Evolutionary conservation across 2,797 vertebrate genomes (phyloP), one percentile per base, ranked within the genome.

Genomic region (Capromys pilorides): DNA sequence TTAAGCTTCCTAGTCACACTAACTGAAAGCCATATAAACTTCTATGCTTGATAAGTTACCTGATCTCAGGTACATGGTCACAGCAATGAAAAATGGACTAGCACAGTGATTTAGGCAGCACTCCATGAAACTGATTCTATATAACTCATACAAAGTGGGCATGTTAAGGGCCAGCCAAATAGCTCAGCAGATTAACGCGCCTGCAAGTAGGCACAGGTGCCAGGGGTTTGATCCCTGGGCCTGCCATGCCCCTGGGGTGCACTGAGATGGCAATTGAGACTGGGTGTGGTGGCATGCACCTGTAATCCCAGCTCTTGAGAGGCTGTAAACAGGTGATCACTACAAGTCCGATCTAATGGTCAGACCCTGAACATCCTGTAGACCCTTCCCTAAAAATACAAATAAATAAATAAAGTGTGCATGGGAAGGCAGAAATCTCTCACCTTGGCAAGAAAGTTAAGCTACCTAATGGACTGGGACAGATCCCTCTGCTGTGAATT

Each of bases 401-500:
- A 45, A 45, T 45, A 45, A 45, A 45, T 45, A 45, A 45, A 45
- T 45, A 45, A 86, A 85, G 24, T 67, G 0, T 51, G 81, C 19
- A 41, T 22, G 28, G 28, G 64, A 84, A 78, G 64, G 71, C 31
- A 78, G 83, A n/a, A 88, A 92, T 86, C n/a, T 45, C 88, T 36
- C 57, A 49, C 21, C 33, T 39, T 10, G 36, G 33, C 4, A 94
- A 69, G 54, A n/a, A 89, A 41, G 80, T 71, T 75, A 88, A 95
- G 45, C 39, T 92, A 57, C 64, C 33, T 93, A 81, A 77, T 92
- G 31, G 31, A 51, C 69, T 94, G 39, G 61, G 39, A 81, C 61
- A 51, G 18, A 90, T 39, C 61, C 61, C 49, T 95, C 51, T 61
- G 41, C 33, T 91, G 90, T 81, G 51, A 77, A 93, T 92, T 86